These are phyloP conservation scores for Pollicipes pollicipes DNA, from an alignment of 1,140 invertebrate genomes.

Conservation along the genomic window DNA sequence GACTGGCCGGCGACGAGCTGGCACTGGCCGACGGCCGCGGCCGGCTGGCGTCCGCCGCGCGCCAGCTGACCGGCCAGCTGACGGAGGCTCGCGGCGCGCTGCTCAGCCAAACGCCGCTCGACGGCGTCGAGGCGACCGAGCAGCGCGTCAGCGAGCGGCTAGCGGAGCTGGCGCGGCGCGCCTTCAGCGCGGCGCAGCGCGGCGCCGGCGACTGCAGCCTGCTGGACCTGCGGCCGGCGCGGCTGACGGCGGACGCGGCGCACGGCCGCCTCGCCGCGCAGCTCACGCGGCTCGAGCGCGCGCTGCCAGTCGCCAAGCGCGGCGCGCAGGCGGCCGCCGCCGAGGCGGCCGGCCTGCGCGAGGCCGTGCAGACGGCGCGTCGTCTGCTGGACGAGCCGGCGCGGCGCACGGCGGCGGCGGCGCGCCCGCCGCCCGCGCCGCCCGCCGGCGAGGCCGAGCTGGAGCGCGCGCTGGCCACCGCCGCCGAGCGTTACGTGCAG, in stretches of 20 bases:
- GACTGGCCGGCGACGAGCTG: background rate
- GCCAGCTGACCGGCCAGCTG: background rate
- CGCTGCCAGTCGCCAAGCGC: background rate
- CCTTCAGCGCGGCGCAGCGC: background rate
- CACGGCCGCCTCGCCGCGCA: background rate
- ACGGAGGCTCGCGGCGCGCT: background rate
- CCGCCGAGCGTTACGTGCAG: background rate
- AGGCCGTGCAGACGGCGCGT: background rate
- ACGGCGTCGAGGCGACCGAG: background rate
- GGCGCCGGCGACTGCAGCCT: background rate
- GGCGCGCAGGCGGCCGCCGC: background rate
- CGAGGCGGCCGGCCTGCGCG: background rate
- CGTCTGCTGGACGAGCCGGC: background rate
- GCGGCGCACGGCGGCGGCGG: no score
- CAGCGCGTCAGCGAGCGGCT: background rate
- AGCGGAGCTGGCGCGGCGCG: background rate
- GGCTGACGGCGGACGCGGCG: background rate
- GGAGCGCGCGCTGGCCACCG: background rate
- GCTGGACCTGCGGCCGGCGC: constrained; percentile 1
- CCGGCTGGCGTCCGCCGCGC: background rate
- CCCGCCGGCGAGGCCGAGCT: background rate
- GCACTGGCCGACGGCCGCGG: background rate
- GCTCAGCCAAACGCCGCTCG: background rate
- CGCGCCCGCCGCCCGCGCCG: no score
- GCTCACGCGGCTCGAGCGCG: background rate